These are phyloP conservation scores for Brachionus angularis DNA, from an alignment of 1,140 invertebrate species.

Conservation along the genomic window DNA sequence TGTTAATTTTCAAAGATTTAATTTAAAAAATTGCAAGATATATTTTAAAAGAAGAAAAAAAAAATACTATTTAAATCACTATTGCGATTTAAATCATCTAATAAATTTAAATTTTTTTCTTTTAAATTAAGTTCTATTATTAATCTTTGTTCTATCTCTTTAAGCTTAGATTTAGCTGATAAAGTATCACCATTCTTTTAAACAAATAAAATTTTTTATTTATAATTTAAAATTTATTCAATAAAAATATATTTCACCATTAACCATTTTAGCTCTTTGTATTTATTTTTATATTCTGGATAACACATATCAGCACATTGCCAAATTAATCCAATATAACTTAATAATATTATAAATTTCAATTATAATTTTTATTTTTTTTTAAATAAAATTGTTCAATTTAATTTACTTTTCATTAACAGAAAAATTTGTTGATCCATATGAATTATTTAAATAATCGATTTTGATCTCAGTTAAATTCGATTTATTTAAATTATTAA, in stretches of 20 bases:
- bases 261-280: constrained; percentile 9
- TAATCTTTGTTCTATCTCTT: constrained; percentile 29
- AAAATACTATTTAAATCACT: background rate
- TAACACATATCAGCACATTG: constrained; percentile 43
- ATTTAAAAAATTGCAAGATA: no score
- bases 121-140: constrained; percentile 24
- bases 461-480: no score
- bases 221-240: background rate
- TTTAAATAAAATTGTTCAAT: background rate
- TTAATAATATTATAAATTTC: background rate
- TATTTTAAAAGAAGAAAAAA: no score
- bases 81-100: background rate
- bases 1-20: background rate
- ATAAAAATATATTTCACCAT: background rate
- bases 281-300: constrained; percentile 26
- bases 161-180: constrained; percentile 13
- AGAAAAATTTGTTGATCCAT: no score
- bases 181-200: constrained; percentile 42
- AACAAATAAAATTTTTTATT: constrained; percentile 2
- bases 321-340: constrained; percentile 36
- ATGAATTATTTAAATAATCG: no score
- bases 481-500: no score
- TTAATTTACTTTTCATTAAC: background rate
- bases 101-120: background rate
- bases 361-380: background rate